These are phyloP conservation scores for Sebastiscus albofasciatus DNA, from an alignment of 2,797 vertebrate genomes.

Conservation along the genomic window DNA sequence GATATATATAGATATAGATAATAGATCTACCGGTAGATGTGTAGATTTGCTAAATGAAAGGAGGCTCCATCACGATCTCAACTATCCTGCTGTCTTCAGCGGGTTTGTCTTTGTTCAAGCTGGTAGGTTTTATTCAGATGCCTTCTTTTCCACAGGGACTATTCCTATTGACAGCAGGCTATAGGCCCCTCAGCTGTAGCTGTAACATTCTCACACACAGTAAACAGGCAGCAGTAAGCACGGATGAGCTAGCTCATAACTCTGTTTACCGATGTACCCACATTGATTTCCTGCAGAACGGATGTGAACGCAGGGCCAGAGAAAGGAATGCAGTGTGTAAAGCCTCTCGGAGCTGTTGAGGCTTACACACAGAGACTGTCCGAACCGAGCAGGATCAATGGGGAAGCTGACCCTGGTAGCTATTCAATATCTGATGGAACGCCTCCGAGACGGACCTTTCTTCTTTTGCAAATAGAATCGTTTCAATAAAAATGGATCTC, in stretches of 20 bases:
- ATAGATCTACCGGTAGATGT: neutral
- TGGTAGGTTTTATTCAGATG: slow-evolving; percentile 33
- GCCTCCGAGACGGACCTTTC: neutral
- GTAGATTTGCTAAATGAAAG: neutral
- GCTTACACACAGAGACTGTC: slow-evolving; percentile 18
- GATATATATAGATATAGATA: neutral
- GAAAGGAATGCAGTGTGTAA: slow-evolving; percentile 25
- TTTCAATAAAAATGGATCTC: neutral
- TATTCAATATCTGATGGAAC: slow-evolving; percentile 27
- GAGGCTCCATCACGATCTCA: neutral
- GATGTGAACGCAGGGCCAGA: slow-evolving; percentile 20
- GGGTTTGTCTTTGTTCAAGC: slow-evolving; percentile 20
- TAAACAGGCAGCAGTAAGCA: slow-evolving; percentile 59
- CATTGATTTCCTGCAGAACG: slow-evolving; percentile 65
- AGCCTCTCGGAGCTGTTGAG: slow-evolving; percentile 26
- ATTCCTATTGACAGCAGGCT: slow-evolving; percentile 42
- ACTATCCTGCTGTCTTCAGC: neutral
- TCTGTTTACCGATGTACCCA: slow-evolving; percentile 55
- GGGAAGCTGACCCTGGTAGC: slow-evolving; percentile 7
- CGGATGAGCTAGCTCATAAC: slow-evolving; percentile 52
- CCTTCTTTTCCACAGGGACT: slow-evolving; percentile 40
- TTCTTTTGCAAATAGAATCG: slow-evolving; percentile 13
- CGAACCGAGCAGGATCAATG: slow-evolving; percentile 41
- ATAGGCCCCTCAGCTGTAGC: slow-evolving; percentile 40
- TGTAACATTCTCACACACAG: slow-evolving; percentile 48